These are phyloP conservation scores for Thereva nobilitata DNA, from an alignment of 2,888 invertebrate genomes.

Conservation along the genomic window DNA sequence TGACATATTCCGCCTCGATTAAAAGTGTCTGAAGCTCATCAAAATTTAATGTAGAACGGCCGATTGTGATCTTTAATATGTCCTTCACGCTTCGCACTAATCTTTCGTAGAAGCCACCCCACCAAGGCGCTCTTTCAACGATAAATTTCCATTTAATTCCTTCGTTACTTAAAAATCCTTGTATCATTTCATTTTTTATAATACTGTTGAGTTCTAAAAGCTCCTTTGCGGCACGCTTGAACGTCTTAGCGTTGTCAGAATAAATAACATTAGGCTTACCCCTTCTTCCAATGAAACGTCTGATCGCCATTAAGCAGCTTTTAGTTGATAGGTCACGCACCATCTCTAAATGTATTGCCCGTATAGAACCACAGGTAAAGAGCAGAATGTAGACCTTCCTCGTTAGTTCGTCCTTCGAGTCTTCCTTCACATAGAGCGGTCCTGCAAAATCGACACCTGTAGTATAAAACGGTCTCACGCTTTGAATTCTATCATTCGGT, in stretches of 20 bases:
- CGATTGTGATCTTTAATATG: neutral
- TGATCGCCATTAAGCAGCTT: neutral
- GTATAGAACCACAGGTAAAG: no score
- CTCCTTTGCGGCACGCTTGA: slow-evolving; percentile 18
- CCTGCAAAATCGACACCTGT: slow-evolving; percentile 7
- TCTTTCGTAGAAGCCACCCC: slow-evolving; percentile 2
- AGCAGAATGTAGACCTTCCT: no score
- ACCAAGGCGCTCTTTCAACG: slow-evolving; percentile 5
- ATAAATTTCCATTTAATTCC: slow-evolving; percentile 5
- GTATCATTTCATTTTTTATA: neutral
- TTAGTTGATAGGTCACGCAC: neutral
- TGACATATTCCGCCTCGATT: slow-evolving; percentile 2
- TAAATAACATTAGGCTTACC: neutral
- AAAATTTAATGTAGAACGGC: neutral
- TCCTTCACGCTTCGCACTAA: neutral
- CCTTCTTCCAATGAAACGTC: neutral
- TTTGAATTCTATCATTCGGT: slow-evolving; percentile 3
- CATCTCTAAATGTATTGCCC: slow-evolving; percentile 1
- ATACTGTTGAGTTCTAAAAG: neutral
- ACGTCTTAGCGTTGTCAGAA: slow-evolving; percentile 7
- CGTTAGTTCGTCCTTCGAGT: neutral
- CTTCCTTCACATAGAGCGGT: slow-evolving; percentile 1
- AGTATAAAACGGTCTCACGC: neutral
- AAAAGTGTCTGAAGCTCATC: slow-evolving; percentile 5
- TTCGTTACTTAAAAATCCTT: slow-evolving; percentile 4